A percentile compares a stretch with the other conserved stretches of the same genome.
These are phyloP conservation scores for Lasioglossum pauxillum DNA, from an alignment of 2,888 invertebrate species.

Conservation along the genomic window DNA sequence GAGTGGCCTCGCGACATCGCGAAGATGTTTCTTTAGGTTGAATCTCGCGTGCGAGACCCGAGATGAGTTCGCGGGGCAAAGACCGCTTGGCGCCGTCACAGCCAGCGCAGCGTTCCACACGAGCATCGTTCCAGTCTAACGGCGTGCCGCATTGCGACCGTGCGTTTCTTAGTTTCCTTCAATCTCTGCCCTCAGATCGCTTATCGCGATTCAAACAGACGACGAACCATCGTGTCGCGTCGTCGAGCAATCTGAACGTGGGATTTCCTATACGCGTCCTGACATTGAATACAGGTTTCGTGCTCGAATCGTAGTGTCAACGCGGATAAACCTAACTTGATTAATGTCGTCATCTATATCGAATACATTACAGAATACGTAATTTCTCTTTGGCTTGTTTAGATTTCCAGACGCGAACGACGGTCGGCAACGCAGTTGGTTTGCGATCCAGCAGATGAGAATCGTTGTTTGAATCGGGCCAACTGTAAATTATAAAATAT, in stretches of 20 bases:
- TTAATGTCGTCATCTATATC: not conserved
- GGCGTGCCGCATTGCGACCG: slow-evolving; percentile 33
- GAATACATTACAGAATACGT: not conserved
- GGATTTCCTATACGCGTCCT: not conserved
- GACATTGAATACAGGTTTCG: not conserved
- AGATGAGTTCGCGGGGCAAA: slow-evolving; percentile 15
- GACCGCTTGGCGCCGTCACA: slow-evolving; percentile 25
- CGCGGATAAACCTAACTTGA: not conserved
- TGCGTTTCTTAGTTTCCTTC: slow-evolving; percentile 10
- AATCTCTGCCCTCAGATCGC: not conserved
- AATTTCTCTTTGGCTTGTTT: not conserved
- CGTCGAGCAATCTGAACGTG: not conserved
- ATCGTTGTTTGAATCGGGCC: not conserved
- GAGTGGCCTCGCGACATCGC: not conserved
- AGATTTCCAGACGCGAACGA: not conserved
- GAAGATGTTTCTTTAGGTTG: not conserved
- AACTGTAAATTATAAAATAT: not conserved
- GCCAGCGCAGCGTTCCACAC: slow-evolving; percentile 19
- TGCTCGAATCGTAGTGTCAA: not conserved
- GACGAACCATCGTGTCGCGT: not conserved
- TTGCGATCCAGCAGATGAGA: not conserved
- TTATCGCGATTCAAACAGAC: not conserved
- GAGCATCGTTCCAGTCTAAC: slow-evolving; percentile 11
- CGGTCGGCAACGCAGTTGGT: not conserved
- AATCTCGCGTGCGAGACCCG: not conserved